These are phyloP conservation scores for Sphyrna mokarran DNA, from an alignment of 2,113 vertebrate species.

Conservation along the genomic window DNA sequence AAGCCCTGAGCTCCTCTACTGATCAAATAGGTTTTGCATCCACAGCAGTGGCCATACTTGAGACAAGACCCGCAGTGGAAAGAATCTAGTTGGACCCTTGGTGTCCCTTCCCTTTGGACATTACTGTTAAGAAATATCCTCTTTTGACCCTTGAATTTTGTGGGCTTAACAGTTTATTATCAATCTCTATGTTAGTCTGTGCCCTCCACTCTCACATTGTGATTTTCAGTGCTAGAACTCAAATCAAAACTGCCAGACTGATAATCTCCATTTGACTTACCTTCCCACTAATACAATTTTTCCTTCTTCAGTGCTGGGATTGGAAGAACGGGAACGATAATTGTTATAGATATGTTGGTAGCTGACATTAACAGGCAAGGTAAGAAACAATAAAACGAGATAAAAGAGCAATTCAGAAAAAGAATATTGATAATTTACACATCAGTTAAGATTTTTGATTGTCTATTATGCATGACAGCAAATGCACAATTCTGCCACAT, in stretches of 20 bases:
- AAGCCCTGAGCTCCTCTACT: neutral
- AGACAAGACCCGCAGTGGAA: neutral
- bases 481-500: neutral
- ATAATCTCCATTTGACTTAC: neutral
- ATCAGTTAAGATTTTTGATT: neutral
- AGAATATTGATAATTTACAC: neutral
- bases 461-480: neutral
- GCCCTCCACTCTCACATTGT: neutral
- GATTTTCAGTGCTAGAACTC: neutral
- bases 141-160: neutral
- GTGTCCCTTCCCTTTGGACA: neutral
- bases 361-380: constrained; percentile 71
- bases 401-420: neutral
- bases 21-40: neutral
- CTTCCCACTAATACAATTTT: constrained; percentile 31
- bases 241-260: neutral
- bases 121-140: neutral
- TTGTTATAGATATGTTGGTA: constrained; percentile 76
- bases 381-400: constrained; percentile 40
- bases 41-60: neutral
- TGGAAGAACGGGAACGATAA: constrained; percentile 72
- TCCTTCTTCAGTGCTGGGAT: constrained; percentile 64
- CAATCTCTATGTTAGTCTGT: neutral
- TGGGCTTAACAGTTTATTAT: neutral
- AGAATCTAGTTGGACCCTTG: neutral